These are phyloP conservation scores for Lasiurus borealis DNA, from an alignment of 2,113 vertebrate genomes.

Conservation along the genomic window DNA sequence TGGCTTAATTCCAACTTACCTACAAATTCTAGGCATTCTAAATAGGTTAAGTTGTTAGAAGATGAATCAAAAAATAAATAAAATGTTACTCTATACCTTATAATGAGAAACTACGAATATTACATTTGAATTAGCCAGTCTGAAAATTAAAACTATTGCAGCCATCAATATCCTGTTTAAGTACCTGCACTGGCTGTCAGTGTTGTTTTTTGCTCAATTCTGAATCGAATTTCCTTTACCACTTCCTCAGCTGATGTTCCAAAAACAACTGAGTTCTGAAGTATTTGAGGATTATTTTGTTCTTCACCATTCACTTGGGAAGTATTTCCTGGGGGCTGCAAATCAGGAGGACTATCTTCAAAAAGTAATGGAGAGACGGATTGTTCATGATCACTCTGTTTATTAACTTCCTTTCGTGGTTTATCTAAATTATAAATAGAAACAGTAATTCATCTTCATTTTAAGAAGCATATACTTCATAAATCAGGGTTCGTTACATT, in stretches of 20 bases:
- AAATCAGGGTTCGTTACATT: constrained; percentile 1
- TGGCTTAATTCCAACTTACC: constrained; percentile 31
- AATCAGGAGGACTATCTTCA: constrained; percentile 89
- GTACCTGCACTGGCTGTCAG: constrained; percentile 98
- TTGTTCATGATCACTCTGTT: constrained; percentile 41
- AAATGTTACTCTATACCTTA: background rate
- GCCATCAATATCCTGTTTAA: background rate
- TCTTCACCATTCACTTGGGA: constrained; percentile 61
- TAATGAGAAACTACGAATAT: background rate
- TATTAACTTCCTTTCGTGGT: constrained; percentile 53
- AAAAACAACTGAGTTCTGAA: constrained; percentile 88
- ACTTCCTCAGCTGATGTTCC: constrained; percentile 94
- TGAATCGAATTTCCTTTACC: constrained; percentile 98
- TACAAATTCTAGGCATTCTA: constrained; percentile 15
- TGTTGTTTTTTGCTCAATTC: constrained; percentile 95
- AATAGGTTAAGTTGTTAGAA: constrained; percentile 19
- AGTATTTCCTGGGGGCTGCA: constrained; percentile 35
- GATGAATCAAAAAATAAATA: background rate
- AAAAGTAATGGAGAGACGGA: constrained; percentile 92
- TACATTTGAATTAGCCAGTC: background rate
- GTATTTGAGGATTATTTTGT: constrained; percentile 55
- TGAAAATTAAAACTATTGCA: background rate
- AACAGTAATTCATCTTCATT: constrained; percentile 46
- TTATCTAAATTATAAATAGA: constrained; percentile 79
- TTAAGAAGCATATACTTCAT: constrained; percentile 14